Evolutionary conservation across 2,888 invertebrate species (phyloP).

Genomic region (Eueremaeus valkanovi): DNA sequence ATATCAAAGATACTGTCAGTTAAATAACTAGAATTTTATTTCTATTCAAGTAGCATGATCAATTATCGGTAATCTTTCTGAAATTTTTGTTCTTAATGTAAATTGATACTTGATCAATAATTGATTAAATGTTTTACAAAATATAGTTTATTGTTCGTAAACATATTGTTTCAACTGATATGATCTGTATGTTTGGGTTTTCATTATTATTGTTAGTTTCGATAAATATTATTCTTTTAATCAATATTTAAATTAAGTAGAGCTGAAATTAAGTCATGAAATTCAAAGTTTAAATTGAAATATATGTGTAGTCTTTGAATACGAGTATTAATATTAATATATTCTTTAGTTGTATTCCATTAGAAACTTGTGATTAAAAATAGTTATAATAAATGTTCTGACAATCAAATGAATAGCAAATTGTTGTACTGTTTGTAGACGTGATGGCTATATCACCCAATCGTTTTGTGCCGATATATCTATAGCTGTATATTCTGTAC

Average conservation of each 20-base stretch:
- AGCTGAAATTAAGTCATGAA: too few species aligned
- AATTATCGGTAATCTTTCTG: neutral
- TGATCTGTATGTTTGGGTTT: too few species aligned
- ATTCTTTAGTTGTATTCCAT: too few species aligned
- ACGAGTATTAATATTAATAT: neutral
- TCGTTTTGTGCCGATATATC: neutral
- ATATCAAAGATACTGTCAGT: slow-evolving; percentile 5
- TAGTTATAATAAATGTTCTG: neutral
- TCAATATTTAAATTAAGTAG: too few species aligned
- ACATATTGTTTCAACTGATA: too few species aligned
- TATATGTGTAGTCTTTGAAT: too few species aligned
- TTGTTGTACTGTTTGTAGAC: slow-evolving; percentile 21
- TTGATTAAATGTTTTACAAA: too few species aligned
- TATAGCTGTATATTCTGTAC: neutral
- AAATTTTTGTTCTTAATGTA: neutral
- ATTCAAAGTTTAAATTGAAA: too few species aligned
- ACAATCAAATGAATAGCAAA: slow-evolving; percentile 11
- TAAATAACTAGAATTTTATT: neutral
- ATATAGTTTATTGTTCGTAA: too few species aligned
- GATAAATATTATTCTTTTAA: too few species aligned
- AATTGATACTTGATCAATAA: too few species aligned
- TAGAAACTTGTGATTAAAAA: neutral
- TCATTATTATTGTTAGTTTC: too few species aligned
- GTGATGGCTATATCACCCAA: neutral
- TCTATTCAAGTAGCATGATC: neutral